Percentiles rank a stretch among this genome's conserved stretches.
phyloP scores from a whole-genome alignment of 2,113 vertebrate genomes.

The Rhea pennata region DNA sequence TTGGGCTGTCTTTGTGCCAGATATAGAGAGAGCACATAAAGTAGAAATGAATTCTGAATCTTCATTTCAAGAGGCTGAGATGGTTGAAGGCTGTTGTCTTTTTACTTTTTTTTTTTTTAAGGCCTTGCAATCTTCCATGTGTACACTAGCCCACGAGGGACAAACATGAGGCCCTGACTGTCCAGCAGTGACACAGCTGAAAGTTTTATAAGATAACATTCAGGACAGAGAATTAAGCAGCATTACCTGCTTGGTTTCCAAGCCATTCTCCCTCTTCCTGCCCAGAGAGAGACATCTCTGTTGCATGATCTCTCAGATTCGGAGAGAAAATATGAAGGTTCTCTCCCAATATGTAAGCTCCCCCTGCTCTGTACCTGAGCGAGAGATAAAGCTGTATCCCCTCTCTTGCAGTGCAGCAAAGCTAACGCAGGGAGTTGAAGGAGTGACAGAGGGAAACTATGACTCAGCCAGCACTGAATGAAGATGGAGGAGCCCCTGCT shows the following conservation, averaged over 20 bases:
- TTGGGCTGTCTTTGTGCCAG: background rate
- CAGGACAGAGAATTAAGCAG: background rate
- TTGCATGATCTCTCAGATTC: background rate
- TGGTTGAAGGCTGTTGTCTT: background rate
- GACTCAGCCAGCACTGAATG: background rate
- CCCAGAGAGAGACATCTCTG: background rate
- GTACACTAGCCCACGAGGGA: background rate
- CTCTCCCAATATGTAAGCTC: fast-evolving
- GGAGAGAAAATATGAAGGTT: background rate
- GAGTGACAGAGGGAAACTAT: background rate
- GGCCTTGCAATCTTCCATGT: background rate
- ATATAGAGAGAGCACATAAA: background rate
- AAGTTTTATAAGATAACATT: background rate
- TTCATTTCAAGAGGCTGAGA: background rate
- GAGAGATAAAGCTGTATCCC: background rate
- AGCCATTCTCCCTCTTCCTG: background rate
- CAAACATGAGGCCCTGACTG: background rate
- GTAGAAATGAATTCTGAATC: background rate
- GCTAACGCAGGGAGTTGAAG: background rate
- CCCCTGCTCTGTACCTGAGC: background rate
- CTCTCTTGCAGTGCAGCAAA: background rate
- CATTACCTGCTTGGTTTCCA: background rate
- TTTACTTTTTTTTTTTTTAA: background rate
- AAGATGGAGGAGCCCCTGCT: background rate
- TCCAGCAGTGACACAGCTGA: background rate